phyloP scores from a whole-genome alignment of 1,140 invertebrate genomes.

The Macrotrachela quadricornifera region DNA sequence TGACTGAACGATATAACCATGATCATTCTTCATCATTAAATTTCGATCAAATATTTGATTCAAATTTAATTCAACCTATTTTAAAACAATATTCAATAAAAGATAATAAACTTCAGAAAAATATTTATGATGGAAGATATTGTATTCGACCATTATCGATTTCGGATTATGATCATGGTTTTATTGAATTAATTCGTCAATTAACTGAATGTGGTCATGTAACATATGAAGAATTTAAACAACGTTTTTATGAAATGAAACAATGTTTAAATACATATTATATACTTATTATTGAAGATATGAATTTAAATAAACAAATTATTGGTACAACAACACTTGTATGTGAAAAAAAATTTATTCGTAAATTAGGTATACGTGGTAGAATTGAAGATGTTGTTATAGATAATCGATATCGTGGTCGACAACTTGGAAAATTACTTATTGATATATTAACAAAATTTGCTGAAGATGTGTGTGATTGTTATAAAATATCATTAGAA shows the following conservation, averaged over 20 bases:
- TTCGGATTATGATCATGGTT: constrained; percentile 58
- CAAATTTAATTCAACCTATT: no score
- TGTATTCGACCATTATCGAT: constrained; percentile 50
- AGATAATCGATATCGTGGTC: constrained; percentile 61
- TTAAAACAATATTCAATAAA: no score
- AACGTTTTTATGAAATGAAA: constrained; percentile 62
- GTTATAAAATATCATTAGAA: constrained; percentile 85
- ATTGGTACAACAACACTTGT: constrained; percentile 68
- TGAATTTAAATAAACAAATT: constrained; percentile 40
- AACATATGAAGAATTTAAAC: constrained; percentile 49
- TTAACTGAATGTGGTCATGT: constrained; percentile 69
- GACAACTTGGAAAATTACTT: constrained; percentile 73
- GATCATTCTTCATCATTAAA: no score
- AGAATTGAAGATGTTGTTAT: constrained; percentile 89
- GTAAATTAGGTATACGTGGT: constrained; percentile 54
- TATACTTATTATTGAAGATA: constrained; percentile 73
- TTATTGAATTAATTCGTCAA: constrained; percentile 49
- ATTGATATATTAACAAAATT: constrained; percentile 55
- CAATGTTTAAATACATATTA: constrained; percentile 47
- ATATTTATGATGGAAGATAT: constrained; percentile 39
- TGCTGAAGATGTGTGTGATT: constrained; percentile 44
- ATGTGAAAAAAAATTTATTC: constrained; percentile 79
- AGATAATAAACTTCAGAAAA: no score
- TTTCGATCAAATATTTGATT: no score
- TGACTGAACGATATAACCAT: no score